phyloP scores from a whole-genome alignment of 1,140 invertebrate species.

The Gryllus bimaculatus region DNA sequence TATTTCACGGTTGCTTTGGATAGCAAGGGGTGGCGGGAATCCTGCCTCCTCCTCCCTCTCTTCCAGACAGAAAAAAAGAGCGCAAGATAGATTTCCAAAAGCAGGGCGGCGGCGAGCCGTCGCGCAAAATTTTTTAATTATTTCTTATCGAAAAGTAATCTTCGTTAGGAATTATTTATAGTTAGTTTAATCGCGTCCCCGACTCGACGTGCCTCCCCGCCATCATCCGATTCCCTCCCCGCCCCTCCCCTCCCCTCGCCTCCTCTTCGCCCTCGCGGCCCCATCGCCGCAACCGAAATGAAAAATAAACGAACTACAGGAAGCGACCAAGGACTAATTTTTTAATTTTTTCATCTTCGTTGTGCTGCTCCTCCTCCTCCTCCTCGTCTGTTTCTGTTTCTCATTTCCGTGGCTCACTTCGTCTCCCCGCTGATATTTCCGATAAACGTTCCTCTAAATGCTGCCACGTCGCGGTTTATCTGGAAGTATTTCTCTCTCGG shows the following conservation, averaged over 20 bases:
- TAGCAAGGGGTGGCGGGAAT: neutral
- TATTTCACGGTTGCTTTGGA: neutral
- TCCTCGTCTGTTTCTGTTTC: neutral
- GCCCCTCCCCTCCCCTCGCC: no score
- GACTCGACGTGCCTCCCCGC: neutral
- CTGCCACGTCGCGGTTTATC: neutral
- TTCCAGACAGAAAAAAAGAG: neutral
- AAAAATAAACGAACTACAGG: neutral
- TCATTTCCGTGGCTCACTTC: neutral
- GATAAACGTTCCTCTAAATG: neutral
- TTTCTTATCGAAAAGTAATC: conserved; percentile 5
- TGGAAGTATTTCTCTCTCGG: neutral
- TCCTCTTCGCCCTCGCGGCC: neutral
- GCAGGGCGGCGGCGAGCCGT: neutral
- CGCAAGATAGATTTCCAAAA: neutral
- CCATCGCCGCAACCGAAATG: neutral
- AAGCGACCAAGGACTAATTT: conserved; percentile 4
- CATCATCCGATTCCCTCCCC: neutral
- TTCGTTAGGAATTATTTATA: conserved; percentile 6
- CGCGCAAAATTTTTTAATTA: conserved; percentile 5
- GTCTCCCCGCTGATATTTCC: neutral
- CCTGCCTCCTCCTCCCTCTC: neutral
- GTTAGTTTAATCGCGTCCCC: neutral
- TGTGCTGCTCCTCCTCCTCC: neutral
- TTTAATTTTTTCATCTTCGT: conserved; percentile 6